Evolutionary conservation across 2,888 invertebrate species (phyloP), one percentile per base, ranked within the genome.

Genomic region (Rhaphigaster nebulosa): DNA sequence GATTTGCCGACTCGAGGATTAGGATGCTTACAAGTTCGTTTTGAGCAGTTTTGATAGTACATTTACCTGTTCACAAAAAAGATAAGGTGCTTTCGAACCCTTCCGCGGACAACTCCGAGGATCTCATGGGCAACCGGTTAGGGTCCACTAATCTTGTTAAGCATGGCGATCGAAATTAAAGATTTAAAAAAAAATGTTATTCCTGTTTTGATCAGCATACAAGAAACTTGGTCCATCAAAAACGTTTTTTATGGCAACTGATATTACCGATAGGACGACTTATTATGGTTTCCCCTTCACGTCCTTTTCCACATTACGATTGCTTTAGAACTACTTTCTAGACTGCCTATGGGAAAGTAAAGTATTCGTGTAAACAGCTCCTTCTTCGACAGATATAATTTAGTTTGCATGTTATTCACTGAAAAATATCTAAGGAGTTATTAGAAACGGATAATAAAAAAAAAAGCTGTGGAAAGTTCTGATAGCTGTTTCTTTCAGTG

Each of bases 361-460:
- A 65, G 65, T 23, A 34, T 65, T 65, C 65, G 65, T 65, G 65
- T 65, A 65, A 65, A 65, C 29, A 65, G 65, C 65, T 65, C 29
- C 60, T 18, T 65, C 29, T 1, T 34, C 29, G 1, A 34, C 13
- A 13, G 65, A 65, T 65, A 65, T 65, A 65, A 65, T 65, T 65
- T 23, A 65, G 29, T 29, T 65, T 65, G 65, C 29, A 65, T 65
- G 65, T 12, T 65, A 15, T 18, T 4, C 12, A 15, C 3, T 29
- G 29, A 65, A 65, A 65, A 29, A 65, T 65, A 65, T 65, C 65
- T 29, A 3, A 29, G 18, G 6, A 18, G 29, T 65, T 65, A n/a
- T 12, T 26, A 60, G n/a, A n/a, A 60, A 60, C 60, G 29, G 18
- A 0, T 29, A 65, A n/a, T 65, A 65, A 65, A 65, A 56, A 60